phyloP scores from a whole-genome alignment of 2,797 vertebrate genomes.

The Benthosema pterotum region DNA sequence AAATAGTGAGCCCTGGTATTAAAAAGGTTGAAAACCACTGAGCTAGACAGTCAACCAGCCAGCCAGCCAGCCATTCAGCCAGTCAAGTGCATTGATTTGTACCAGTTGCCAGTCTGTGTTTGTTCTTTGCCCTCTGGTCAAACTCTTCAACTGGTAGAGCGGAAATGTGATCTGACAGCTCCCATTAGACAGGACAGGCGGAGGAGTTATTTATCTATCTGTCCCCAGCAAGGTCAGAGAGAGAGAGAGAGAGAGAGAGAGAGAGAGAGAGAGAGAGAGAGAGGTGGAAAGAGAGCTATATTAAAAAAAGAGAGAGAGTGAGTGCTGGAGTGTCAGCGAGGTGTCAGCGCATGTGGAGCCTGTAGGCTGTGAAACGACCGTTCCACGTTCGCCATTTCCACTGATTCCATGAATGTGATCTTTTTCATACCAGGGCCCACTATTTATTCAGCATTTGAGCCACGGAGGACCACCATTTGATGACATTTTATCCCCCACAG shows the following conservation, averaged over 20 bases:
- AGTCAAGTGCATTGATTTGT: conserved; percentile 32
- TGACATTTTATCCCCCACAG: too few relatives aligned
- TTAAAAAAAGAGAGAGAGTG: neutral
- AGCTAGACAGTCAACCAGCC: conserved; percentile 44
- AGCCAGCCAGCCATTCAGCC: conserved; percentile 35
- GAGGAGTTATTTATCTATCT: conserved; percentile 33
- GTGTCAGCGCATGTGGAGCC: neutral
- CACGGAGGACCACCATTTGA: too few relatives aligned
- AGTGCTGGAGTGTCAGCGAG: conserved; percentile 1
- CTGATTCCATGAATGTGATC: conserved; percentile 10
- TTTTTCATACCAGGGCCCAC: too few relatives aligned
- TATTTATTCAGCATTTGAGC: conserved; percentile 17
- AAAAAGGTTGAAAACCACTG: too few relatives aligned
- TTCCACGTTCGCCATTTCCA: conserved; percentile 1
- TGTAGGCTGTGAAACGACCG: conserved; percentile 9
- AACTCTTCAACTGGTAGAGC: conserved; percentile 48
- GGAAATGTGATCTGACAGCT: conserved; percentile 72
- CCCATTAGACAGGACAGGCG: conserved; percentile 54
- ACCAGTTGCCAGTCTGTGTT: conserved; percentile 40
- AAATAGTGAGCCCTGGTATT: too few relatives aligned
- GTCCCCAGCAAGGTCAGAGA: conserved; percentile 36
- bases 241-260: conserved; percentile 6
- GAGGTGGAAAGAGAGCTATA: conserved; percentile 22
- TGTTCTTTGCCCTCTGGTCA: conserved; percentile 60
- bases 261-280: conserved; percentile 17